Base-by-base conservation (phyloP, 2,113 vertebrate genomes). In the Carassius gibelio region DNA sequence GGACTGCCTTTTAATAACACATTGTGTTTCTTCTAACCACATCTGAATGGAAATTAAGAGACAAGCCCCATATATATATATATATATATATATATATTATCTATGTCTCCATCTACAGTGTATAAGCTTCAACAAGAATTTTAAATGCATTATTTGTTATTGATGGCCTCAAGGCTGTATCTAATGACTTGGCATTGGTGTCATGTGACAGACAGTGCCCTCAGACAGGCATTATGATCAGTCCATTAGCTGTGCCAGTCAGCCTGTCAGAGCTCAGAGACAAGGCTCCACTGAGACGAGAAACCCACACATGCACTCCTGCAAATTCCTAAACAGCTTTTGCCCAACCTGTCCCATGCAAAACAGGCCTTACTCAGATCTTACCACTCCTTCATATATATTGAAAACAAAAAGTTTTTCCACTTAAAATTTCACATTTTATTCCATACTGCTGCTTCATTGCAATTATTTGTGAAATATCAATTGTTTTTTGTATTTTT, bases 211-310 rank as follows among this genome's bases (percentile, higher is more conserved):
- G 93, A 94, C 91, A 94, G 92, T 92, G 90, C 91, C 93, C 93
- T 93, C 93, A 93, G 93, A 95, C 94, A 95, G 92, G 92, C 93
- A 94, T 94, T 93, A 94, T 93, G 92, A 95, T 94, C 92, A 94
- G 93, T 90, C 89, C 88, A 91, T 93, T 92, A 90, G 90, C 89
- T 93, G 90, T 94, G 95, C 90, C 94, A 95, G 90, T 95, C 95
- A 96, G 88, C 86, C 57, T 89, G 81, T 88, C 91, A 87, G 15
- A 82, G 87, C 23, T 15, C 59, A 71, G 48, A 78, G 79, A 23
- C 36, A 42, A 59, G 69, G 71, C 75, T 82, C 78, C 78, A 66
- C 14, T 48, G 59, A 81, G 59, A 81, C n/a, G 36, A 23, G 77
- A 85, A 45, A 81, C 68, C 77, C 84, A 79, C 55, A 66, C 71